Evolutionary conservation across 2,113 vertebrate genomes (phyloP).

Genomic region (Periophthalmodon schlosseri): DNA sequence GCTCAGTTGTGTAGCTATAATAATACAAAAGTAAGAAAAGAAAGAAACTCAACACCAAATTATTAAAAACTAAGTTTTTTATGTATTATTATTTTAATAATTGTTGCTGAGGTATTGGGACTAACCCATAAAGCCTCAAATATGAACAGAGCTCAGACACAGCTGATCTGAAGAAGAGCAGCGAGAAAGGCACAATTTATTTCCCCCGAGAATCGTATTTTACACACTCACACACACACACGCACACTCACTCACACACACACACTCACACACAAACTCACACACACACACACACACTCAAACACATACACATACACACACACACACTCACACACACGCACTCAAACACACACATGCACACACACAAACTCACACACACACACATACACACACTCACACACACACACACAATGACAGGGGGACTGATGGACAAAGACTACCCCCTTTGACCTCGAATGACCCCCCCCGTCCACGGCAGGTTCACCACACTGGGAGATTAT

Average conservation of each 20-base stretch:
- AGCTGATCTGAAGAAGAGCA: neutral
- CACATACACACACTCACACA: neutral
- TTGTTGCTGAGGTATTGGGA: slow-evolving; percentile 23
- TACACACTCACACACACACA: neutral
- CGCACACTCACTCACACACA: neutral
- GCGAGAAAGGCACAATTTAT: slow-evolving; percentile 33
- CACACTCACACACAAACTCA: too few species aligned
- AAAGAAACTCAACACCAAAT: neutral
- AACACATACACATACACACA: neutral
- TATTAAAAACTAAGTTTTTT: too few species aligned
- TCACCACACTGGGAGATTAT: neutral
- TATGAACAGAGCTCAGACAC: slow-evolving; percentile 22
- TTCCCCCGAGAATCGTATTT: slow-evolving; percentile 26
- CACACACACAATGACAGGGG: neutral
- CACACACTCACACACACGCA: neutral
- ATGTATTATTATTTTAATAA: neutral
- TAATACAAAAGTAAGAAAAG: neutral
- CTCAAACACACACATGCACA: too few species aligned
- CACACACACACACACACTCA: neutral
- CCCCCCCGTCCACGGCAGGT: neutral
- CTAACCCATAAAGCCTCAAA: slow-evolving; percentile 34
- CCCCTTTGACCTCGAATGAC: neutral
- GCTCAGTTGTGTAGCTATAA: neutral
- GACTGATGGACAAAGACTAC: neutral
- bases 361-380: neutral